phyloP scores from a whole-genome alignment of 2,797 vertebrate genomes.

The Pagetopsis macropterus region DNA sequence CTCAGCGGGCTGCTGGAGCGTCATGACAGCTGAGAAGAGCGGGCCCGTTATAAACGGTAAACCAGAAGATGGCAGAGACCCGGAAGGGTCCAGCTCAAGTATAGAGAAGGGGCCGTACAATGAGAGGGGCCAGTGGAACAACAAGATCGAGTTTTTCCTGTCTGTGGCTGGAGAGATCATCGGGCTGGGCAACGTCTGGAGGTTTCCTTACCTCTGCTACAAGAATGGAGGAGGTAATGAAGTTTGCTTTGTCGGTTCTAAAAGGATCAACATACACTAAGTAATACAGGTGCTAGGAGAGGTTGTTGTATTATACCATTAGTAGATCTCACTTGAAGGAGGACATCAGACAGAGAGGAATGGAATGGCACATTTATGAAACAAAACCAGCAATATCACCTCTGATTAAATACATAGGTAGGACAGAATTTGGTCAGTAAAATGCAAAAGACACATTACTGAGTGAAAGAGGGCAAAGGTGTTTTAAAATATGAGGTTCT shows the following conservation, averaged over 20 bases:
- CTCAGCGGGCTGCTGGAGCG: slow-evolving; percentile 84
- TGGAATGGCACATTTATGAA: background rate
- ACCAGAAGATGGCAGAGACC: slow-evolving; percentile 90
- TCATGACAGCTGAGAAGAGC: slow-evolving; percentile 98
- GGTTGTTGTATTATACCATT: background rate
- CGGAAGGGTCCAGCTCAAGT: slow-evolving; percentile 87
- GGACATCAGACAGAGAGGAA: background rate
- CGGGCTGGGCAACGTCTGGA: slow-evolving; percentile 97
- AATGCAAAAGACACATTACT: background rate
- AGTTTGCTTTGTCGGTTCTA: slow-evolving; percentile 79
- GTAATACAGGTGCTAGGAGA: background rate
- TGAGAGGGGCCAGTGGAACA: slow-evolving; percentile 98
- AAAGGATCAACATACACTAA: background rate
- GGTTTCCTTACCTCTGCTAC: slow-evolving; percentile 99
- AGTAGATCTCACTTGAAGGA: background rate
- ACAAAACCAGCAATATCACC: background rate
- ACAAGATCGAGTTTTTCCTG: slow-evolving; percentile 97
- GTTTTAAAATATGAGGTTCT: background rate
- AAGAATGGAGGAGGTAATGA: slow-evolving; percentile 98
- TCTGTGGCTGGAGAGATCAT: slow-evolving; percentile 99
- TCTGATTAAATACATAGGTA: background rate
- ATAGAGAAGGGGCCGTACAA: slow-evolving; percentile 88
- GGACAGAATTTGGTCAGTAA: background rate
- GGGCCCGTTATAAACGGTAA: slow-evolving; percentile 95
- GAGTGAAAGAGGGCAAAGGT: background rate